phyloP scores from a whole-genome alignment of 2,888 invertebrate species.

The Augochlorella aurata region DNA sequence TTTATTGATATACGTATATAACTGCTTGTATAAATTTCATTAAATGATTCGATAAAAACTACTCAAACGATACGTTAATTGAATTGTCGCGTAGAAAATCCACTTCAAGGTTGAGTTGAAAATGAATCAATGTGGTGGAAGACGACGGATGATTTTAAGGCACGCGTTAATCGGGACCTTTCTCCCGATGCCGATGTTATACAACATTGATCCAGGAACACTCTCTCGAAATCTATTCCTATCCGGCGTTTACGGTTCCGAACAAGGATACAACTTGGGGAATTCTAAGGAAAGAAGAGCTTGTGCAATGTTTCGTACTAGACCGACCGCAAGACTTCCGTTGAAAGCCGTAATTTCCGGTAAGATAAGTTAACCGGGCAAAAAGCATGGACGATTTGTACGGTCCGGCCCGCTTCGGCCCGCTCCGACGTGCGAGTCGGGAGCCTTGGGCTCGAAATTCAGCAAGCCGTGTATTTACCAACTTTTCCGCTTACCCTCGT shows the following conservation, averaged over 20 bases:
- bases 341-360: slow-evolving; percentile 66
- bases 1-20: too few relatives aligned
- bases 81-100: not conserved
- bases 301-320: slow-evolving; percentile 44
- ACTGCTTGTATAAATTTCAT: too few relatives aligned
- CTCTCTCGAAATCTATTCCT: not conserved
- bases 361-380: slow-evolving; percentile 60
- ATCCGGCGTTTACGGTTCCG: not conserved
- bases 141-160: not conserved
- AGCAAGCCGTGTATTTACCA: slow-evolving; percentile 45
- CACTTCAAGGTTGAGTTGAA: too few relatives aligned
- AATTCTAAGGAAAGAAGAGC: not conserved
- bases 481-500: slow-evolving; percentile 43
- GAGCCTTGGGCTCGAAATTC: slow-evolving; percentile 67
- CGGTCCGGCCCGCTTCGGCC: slow-evolving; percentile 6
- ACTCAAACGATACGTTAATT: too few relatives aligned
- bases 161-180: not conserved
- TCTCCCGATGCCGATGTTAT: not conserved
- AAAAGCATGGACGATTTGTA: slow-evolving; percentile 41
- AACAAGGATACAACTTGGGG: slow-evolving; percentile 3
- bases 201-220: not conserved
- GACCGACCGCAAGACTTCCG: slow-evolving; percentile 65
- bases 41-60: too few relatives aligned
- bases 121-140: too few relatives aligned
- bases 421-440: slow-evolving; percentile 17